phyloP scores from a whole-genome alignment of 2,113 vertebrate species.

The Columba janthina region DNA sequence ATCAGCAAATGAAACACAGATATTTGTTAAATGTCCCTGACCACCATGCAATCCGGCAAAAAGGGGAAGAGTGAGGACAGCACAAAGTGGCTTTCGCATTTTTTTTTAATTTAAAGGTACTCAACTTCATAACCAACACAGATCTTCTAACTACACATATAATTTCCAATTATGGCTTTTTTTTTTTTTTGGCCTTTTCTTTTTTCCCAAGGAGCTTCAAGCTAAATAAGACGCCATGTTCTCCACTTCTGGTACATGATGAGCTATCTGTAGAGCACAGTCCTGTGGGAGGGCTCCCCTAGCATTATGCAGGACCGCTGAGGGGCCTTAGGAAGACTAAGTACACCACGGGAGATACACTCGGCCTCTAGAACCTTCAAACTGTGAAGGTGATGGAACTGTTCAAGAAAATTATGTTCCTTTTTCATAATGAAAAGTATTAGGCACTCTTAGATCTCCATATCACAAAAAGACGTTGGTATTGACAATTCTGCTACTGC shows the following conservation, averaged over 20 bases:
- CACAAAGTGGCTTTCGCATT: background rate
- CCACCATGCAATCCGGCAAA: background rate
- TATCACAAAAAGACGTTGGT: background rate
- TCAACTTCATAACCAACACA: background rate
- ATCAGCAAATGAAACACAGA: background rate
- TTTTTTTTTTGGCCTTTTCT: background rate
- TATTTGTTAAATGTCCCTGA: background rate
- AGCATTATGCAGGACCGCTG: background rate
- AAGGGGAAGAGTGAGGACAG: background rate
- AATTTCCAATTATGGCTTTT: background rate
- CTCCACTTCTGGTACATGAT: background rate
- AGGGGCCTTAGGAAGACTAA: background rate
- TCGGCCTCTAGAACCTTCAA: background rate
- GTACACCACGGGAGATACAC: background rate
- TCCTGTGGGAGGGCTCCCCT: background rate
- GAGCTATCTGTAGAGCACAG: background rate
- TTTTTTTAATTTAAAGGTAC: background rate
- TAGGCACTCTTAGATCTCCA: background rate
- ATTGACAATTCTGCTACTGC: background rate
- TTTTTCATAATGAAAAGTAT: background rate
- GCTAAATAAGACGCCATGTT: background rate
- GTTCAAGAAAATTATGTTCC: background rate
- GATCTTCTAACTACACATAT: background rate
- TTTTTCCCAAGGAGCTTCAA: background rate
- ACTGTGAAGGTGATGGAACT: background rate